A percentile compares a stretch with the other conserved stretches of the same genome.
Conservation (phyloP, 2,888 invertebrate genomes). For the Myopa tessellatipennis region DNA sequence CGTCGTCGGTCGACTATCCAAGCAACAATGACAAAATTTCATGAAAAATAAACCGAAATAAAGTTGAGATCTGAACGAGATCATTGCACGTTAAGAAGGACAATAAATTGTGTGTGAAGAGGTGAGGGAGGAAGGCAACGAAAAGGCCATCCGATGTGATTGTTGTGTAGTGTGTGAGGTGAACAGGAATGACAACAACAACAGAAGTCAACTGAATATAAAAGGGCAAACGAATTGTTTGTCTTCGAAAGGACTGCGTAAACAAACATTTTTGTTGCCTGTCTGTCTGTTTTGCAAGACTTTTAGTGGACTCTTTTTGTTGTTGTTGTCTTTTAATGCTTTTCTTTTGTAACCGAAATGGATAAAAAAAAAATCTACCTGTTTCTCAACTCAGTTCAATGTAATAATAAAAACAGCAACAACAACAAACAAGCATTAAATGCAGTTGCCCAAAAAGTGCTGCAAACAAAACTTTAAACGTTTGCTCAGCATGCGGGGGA, state of each 20-base stretch:
- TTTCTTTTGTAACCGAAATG: too few species aligned
- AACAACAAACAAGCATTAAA: slow-evolving; percentile 14
- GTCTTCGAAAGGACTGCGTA: neutral
- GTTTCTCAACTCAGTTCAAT: too few species aligned
- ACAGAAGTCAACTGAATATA: neutral
- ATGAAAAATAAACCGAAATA: slow-evolving; percentile 26
- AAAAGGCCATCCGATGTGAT: neutral
- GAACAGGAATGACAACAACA: slow-evolving; percentile 1
- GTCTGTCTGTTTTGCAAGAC: neutral
- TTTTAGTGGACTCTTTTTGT: neutral
- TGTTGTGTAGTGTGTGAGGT: neutral
- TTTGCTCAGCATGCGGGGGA: too few species aligned
- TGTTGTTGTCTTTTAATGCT: too few species aligned
- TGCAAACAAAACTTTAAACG: neutral
- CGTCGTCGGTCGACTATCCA: neutral
- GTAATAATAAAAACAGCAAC: neutral
- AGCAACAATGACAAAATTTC: slow-evolving; percentile 41
- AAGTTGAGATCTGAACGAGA: slow-evolving; percentile 45
- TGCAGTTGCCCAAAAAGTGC: slow-evolving; percentile 4
- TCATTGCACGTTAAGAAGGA: slow-evolving; percentile 59
- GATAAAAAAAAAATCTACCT: too few species aligned
- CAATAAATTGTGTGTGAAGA: slow-evolving; percentile 41
- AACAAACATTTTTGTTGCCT: neutral
- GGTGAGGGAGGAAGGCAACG: neutral
- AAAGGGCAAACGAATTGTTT: too few species aligned